phyloP scores from a whole-genome alignment of 1,140 invertebrate genomes.

The Saccostrea glomerata region DNA sequence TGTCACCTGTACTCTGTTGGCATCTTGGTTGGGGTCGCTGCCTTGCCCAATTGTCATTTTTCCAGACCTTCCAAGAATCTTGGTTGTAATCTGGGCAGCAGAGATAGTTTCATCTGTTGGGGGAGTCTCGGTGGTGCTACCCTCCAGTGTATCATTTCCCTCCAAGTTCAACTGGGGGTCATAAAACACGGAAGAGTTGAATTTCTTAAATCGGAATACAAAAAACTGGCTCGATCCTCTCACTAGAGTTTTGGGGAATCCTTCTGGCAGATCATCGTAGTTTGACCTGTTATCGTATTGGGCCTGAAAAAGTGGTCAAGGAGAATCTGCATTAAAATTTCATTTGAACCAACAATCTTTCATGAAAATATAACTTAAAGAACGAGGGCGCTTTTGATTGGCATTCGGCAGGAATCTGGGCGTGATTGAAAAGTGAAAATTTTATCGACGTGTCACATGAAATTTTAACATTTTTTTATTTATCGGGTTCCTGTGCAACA shows the following conservation, averaged over 20 bases:
- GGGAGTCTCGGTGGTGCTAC: not conserved
- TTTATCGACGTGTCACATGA: no score
- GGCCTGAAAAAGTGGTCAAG: not conserved
- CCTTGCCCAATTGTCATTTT: not conserved
- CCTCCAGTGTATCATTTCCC: not conserved
- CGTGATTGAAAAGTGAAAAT: no score
- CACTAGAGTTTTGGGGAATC: not conserved
- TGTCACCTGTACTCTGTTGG: not conserved
- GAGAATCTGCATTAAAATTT: no score
- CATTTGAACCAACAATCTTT: no score
- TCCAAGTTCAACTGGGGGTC: not conserved
- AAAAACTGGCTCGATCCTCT: not conserved
- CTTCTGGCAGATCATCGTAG: not conserved
- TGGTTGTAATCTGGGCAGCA: not conserved
- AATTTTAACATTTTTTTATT: no score
- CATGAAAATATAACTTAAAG: no score
- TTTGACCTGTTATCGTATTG: not conserved
- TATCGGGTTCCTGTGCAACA: no score
- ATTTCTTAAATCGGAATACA: conserved; percentile 1
- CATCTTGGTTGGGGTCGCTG: not conserved
- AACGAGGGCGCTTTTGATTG: no score
- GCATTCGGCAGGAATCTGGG: no score
- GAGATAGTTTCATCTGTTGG: not conserved
- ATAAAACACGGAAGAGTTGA: not conserved
- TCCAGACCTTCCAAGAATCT: not conserved